phyloP scores from a whole-genome alignment of 92 coral and sea anemone species.

The Galaxea fascicularis region DNA sequence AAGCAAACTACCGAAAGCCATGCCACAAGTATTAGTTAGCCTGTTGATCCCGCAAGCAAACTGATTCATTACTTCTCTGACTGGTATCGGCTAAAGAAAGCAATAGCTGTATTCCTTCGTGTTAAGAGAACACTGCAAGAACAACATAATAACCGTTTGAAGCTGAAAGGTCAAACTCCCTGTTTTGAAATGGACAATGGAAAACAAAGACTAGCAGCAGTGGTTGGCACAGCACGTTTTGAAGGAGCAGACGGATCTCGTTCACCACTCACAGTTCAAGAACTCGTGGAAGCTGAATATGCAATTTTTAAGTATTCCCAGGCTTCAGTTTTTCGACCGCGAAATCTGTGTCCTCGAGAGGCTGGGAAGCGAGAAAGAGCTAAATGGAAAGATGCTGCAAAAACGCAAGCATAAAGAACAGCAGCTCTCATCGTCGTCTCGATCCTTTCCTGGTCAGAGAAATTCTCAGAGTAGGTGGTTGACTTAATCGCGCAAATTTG shows the following conservation, averaged over 20 bases:
- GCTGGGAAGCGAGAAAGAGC: not conserved
- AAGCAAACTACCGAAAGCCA: not conserved
- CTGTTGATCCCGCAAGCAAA: not conserved
- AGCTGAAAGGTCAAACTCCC: not conserved
- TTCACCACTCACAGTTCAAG: slow-evolving; percentile 25
- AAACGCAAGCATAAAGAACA: slow-evolving; percentile 13
- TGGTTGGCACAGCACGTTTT: not conserved
- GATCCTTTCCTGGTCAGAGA: slow-evolving; percentile 60
- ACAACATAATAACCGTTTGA: not conserved
- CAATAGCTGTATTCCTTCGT: not conserved
- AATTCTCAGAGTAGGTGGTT: slow-evolving; percentile 58
- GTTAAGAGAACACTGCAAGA: not conserved
- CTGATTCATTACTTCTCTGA: too few species aligned
- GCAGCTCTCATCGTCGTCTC: slow-evolving; percentile 44
- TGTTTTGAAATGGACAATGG: slow-evolving; percentile 1
- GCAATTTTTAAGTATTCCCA: slow-evolving; percentile 13
- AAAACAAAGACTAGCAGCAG: not conserved
- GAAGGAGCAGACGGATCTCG: not conserved
- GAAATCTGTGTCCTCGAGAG: slow-evolving; percentile 18
- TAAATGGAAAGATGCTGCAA: slow-evolving; percentile 12
- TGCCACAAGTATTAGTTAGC: not conserved
- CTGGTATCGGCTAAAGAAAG: not conserved
- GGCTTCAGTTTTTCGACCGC: not conserved
- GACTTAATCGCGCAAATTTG: slow-evolving; percentile 51
- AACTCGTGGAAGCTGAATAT: slow-evolving; percentile 12